Evolutionary conservation across 2,888 invertebrate genomes (phyloP).

Genomic region (Apoda limacodes): DNA sequence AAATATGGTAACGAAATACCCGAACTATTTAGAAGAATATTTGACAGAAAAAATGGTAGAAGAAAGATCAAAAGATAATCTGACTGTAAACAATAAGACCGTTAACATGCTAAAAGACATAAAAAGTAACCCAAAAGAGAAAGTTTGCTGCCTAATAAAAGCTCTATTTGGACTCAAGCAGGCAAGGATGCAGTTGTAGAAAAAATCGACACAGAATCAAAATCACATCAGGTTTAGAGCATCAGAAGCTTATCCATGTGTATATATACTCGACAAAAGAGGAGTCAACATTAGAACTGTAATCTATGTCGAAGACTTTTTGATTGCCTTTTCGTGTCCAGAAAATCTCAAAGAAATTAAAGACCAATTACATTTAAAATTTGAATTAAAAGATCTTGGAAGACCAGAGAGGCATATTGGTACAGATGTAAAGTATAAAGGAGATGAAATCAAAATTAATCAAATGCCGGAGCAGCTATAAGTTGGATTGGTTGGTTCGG

Average conservation of each 20-base stretch:
- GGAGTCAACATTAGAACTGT: conserved; percentile 1
- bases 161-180: conserved; percentile 1
- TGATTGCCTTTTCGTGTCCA: neutral
- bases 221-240: conserved; percentile 2
- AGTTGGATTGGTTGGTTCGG: no score
- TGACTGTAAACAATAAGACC: neutral
- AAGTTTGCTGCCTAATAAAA: no score
- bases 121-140: no score
- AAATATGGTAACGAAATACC: no score
- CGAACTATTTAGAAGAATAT: neutral
- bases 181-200: conserved; percentile 4
- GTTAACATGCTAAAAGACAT: neutral
- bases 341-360: neutral
- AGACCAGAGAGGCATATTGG: no score
- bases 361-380: neutral
- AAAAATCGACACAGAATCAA: conserved; percentile 2
- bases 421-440: no score
- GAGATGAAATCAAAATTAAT: no score
- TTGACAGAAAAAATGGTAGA: neutral
- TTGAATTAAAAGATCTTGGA: conserved; percentile 1
- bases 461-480: no score
- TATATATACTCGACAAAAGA: conserved; percentile 4
- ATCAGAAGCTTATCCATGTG: conserved; percentile 5
- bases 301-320: no score
- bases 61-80: no score